Base-by-base conservation (phyloP, 2,888 invertebrate species). In the Hemithea aestivaria region DNA sequence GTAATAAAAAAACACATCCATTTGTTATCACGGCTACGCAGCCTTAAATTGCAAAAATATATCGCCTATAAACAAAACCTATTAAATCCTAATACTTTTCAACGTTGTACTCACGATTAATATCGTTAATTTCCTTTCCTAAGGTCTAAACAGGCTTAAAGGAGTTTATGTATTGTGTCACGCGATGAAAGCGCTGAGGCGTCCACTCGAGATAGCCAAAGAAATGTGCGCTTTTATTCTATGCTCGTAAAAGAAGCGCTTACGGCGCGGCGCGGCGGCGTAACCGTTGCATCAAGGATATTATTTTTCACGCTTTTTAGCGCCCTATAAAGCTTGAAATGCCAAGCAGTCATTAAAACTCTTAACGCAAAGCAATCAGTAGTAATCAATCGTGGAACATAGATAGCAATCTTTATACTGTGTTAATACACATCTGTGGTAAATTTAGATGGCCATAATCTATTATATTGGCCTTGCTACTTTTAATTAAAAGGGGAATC, bases 91-190 rank as follows among this genome's bases (percentile, higher is more conserved):
- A 10, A 35, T 10, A 10, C 10, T 36, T 36, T 27, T 41, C 36
- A 41, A 36, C 22, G 36, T 31, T 40, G 28, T 27, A 7, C 26
- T 24, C 6, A 28, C 29, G 33, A 41, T 41, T 33, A 28, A 29
- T 33, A 33, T 36, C 29, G 8, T 36, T 41, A 41, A 41, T 41
- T 41, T 41, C 41, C 41, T 41, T 41, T 36, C 28, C 32, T 36
- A 20, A n/a, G 22, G 16, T 25, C 2, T 41, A 33, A 36, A 36
- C 33, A 41, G 32, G 7, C 28, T 20, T 36, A 41, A 41, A 33
- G 29, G 41, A 11, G 29, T 29, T 36, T 41, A 37, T 36, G 36
- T 41, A n/a, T 33, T 26, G 6, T 16, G 26, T 36, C 41, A 41
- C 36, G 36, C 41, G 21, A 41, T 16, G 8, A 9, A 25, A 20